These are phyloP conservation scores for Chromoteleia sp. DNA, from an alignment of 2,888 invertebrate genomes.

Conservation along the genomic window DNA sequence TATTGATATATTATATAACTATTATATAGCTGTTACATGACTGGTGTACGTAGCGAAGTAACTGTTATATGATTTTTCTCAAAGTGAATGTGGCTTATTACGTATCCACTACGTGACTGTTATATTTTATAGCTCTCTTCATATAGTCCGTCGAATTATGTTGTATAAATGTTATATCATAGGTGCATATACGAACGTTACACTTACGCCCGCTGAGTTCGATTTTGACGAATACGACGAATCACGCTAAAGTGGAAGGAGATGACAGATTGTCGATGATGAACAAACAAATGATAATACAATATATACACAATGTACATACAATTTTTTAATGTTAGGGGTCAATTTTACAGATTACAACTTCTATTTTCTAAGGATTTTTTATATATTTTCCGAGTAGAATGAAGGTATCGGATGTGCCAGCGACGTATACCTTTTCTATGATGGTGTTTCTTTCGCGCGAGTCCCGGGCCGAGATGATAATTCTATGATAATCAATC, in stretches of 20 bases:
- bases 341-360: conserved; percentile 68
- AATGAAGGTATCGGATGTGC: conserved; percentile 66
- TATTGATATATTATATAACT: conserved; percentile 62
- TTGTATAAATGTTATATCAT: conserved; percentile 65
- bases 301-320: conserved; percentile 66
- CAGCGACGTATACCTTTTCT: conserved; percentile 35
- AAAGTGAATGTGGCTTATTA: conserved; percentile 58
- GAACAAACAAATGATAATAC: conserved; percentile 63
- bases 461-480: conserved; percentile 9
- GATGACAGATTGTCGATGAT: conserved; percentile 39
- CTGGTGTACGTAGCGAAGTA: conserved; percentile 59
- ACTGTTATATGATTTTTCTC: conserved; percentile 58
- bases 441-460: conserved; percentile 29
- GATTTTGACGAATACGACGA: conserved; percentile 67
- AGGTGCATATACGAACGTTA: conserved; percentile 55
- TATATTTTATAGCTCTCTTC: conserved; percentile 65
- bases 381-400: conserved; percentile 67
- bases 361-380: conserved; percentile 66
- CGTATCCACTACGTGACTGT: conserved; percentile 62
- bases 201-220: conserved; percentile 67
- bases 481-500: conserved; percentile 1
- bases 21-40: conserved; percentile 63
- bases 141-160: conserved; percentile 55
- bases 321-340: conserved; percentile 69
- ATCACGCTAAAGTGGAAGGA: conserved; percentile 22